Percentiles rank a stretch among this genome's conserved stretches.
These are phyloP conservation scores for Drosophila navojoa DNA, from an alignment of 1,140 invertebrate genomes.

Conservation along the genomic window DNA sequence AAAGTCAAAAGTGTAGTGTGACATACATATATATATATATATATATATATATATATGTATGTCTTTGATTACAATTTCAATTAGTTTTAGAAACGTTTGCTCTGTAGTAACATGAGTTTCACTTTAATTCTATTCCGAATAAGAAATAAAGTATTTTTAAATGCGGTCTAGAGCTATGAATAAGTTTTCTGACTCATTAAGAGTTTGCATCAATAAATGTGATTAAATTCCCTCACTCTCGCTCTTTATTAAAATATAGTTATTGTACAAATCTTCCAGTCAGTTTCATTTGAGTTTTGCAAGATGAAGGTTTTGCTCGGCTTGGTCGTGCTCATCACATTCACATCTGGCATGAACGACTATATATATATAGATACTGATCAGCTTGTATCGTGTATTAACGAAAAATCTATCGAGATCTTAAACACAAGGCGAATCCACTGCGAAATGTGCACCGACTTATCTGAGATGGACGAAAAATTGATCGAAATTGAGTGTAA, in stretches of 20 bases:
- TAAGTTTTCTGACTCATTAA: too few relatives aligned
- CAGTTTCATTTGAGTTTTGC: not conserved
- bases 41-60: not conserved
- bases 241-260: not conserved
- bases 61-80: slow-evolving; percentile 29
- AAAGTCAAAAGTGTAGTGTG: slow-evolving; percentile 8
- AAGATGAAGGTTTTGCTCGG: slow-evolving; percentile 5
- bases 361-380: too few relatives aligned
- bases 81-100: too few relatives aligned
- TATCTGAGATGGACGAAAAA: not conserved
- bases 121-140: too few relatives aligned
- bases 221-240: too few relatives aligned
- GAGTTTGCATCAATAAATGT: too few relatives aligned
- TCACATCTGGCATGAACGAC: too few relatives aligned
- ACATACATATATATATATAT: not conserved
- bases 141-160: too few relatives aligned
- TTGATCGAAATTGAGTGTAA: not conserved
- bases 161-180: too few relatives aligned
- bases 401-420: too few relatives aligned
- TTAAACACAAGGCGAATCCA: not conserved
- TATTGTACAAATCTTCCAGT: not conserved
- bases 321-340: not conserved
- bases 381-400: too few relatives aligned
- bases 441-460: not conserved
- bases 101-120: too few relatives aligned